Evolutionary conservation across 2,797 vertebrate genomes (phyloP).

Genomic region (Alosa sapidissima): DNA sequence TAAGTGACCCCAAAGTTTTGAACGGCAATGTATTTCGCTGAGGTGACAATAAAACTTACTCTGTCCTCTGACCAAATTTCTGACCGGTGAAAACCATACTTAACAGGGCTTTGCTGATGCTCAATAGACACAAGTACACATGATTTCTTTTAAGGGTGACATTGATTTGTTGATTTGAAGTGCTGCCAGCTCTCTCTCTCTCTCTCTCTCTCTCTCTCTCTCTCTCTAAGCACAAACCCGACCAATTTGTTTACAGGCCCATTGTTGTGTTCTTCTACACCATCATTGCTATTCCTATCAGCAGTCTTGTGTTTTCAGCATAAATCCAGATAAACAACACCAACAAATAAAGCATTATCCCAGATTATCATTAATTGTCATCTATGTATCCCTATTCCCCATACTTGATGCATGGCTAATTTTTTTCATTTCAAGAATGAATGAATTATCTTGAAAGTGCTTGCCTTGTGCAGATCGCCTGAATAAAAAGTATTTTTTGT

Average conservation of each 20-base stretch:
- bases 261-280: neutral
- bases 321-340: constrained; percentile 16
- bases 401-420: neutral
- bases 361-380: neutral
- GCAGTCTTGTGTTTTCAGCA: neutral
- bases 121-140: neutral
- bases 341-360: constrained; percentile 16
- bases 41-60: no score
- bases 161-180: constrained; percentile 4
- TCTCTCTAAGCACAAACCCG: neutral
- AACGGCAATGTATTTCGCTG: no score
- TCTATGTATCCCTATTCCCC: neutral
- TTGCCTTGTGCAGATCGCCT: neutral
- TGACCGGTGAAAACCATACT: neutral
- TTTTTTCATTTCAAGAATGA: neutral
- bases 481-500: neutral
- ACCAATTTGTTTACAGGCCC: neutral
- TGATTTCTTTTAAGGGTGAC: constrained; percentile 14
- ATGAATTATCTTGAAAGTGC: neutral
- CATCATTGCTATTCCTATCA: constrained; percentile 4
- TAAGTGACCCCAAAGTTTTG: no score
- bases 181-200: constrained; percentile 1
- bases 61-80: neutral
- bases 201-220: no score
- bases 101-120: neutral